A percentile compares a stretch with the other conserved stretches of the same genome.
These are phyloP conservation scores for Dolichomitus sp. DNA, from an alignment of 2,888 invertebrate genomes.

Conservation along the genomic window DNA sequence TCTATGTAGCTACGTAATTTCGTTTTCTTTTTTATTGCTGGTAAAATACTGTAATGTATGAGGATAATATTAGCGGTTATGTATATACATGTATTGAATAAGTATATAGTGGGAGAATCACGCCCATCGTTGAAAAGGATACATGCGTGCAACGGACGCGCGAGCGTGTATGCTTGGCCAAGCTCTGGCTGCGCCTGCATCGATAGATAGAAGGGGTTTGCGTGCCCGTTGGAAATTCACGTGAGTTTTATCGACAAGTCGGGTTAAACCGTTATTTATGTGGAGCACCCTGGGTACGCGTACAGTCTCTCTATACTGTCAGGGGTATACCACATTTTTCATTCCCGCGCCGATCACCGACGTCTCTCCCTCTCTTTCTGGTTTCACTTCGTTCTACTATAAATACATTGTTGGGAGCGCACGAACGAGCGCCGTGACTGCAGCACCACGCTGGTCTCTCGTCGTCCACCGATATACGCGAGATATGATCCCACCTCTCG, in stretches of 20 bases:
- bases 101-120: not conserved
- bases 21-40: not conserved
- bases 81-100: not conserved
- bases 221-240: slow-evolving; percentile 67
- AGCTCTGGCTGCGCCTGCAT: slow-evolving; percentile 18
- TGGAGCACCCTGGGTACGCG: slow-evolving; percentile 45
- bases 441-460: slow-evolving; percentile 13
- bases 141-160: slow-evolving; percentile 12
- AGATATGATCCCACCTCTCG: slow-evolving; percentile 59
- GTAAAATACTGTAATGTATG: not conserved
- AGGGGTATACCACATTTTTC: slow-evolving; percentile 56
- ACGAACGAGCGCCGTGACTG: slow-evolving; percentile 58
- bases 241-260: slow-evolving; percentile 69
- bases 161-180: not conserved
- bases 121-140: not conserved
- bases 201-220: slow-evolving; percentile 57
- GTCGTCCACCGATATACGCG: slow-evolving; percentile 45
- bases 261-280: slow-evolving; percentile 70
- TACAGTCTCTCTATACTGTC: slow-evolving; percentile 18
- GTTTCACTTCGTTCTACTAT: slow-evolving; percentile 52
- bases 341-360: slow-evolving; percentile 54
- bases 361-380: slow-evolving; percentile 37
- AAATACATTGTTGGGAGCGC: slow-evolving; percentile 60
- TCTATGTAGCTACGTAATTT: not conserved
- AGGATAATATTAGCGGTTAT: slow-evolving; percentile 14